Conservation (phyloP, 2,797 vertebrate genomes). For the Phrynocephalus vlangalii region DNA sequence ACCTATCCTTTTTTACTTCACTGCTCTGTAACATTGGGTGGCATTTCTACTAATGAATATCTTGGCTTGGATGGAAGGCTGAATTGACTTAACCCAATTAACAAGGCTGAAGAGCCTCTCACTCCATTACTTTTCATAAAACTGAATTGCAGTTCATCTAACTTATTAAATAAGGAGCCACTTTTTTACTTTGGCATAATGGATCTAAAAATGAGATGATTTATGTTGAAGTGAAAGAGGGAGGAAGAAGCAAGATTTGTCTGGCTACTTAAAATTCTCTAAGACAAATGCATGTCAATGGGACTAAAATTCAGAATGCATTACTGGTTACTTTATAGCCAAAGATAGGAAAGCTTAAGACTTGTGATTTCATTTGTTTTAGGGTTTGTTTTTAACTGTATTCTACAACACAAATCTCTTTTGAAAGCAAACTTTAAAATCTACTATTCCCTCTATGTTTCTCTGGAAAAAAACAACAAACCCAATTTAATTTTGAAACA, state of each 20-base stretch:
- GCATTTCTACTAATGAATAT: constrained; percentile 58
- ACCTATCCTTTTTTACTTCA: constrained; percentile 43
- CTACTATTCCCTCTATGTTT: not conserved
- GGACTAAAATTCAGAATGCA: constrained; percentile 51
- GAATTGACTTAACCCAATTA: constrained; percentile 71
- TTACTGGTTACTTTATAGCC: constrained; percentile 40
- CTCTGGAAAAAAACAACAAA: not conserved
- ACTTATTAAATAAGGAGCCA: constrained; percentile 57
- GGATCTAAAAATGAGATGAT: constrained; percentile 65
- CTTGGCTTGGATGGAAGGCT: constrained; percentile 54
- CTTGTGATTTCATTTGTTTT: constrained; percentile 21
- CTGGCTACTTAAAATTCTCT: constrained; percentile 52
- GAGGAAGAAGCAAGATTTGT: constrained; percentile 48
- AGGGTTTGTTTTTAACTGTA: constrained; percentile 23
- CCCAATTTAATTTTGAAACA: not conserved
- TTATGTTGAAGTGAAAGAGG: constrained; percentile 50
- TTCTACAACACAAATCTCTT: constrained; percentile 45
- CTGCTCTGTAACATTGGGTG: constrained; percentile 42
- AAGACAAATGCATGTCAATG: constrained; percentile 42
- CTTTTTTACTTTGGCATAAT: constrained; percentile 42
- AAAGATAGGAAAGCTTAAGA: constrained; percentile 18
- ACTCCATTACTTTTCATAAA: constrained; percentile 60
- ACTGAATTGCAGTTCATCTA: constrained; percentile 56
- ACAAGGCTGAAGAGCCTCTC: constrained; percentile 53
- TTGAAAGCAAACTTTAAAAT: not conserved